Evolutionary conservation across 2,113 vertebrate species (phyloP).

Genomic region (Labrus mixtus): DNA sequence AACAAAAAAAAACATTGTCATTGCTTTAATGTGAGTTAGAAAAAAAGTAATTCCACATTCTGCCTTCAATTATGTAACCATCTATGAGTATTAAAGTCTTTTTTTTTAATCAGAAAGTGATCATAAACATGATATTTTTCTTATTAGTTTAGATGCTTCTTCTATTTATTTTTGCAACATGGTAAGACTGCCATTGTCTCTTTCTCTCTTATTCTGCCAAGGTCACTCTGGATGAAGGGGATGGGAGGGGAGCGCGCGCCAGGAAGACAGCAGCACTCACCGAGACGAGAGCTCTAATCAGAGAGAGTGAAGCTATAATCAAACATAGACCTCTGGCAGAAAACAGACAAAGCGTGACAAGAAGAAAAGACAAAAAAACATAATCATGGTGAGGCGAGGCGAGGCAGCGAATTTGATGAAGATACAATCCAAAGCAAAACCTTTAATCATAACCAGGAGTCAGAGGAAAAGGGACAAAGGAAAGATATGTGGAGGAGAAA

Average conservation of each 20-base stretch:
- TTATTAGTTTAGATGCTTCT: neutral
- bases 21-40: neutral
- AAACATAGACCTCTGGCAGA: conserved; percentile 42
- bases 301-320: conserved; percentile 66
- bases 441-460: conserved; percentile 39
- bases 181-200: conserved; percentile 24
- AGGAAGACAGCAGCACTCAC: conserved; percentile 47
- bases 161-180: conserved; percentile 14
- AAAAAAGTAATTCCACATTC: neutral
- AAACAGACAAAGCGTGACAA: conserved; percentile 49
- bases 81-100: no score
- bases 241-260: neutral
- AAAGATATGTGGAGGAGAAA: conserved; percentile 18
- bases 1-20: no score
- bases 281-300: conserved; percentile 64
- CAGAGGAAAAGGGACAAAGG: conserved; percentile 21
- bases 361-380: conserved; percentile 12
- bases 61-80: neutral
- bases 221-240: conserved; percentile 51
- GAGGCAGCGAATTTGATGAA: conserved; percentile 37
- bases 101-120: neutral
- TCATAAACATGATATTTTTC: neutral
- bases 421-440: conserved; percentile 43
- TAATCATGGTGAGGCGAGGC: conserved; percentile 21
- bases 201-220: conserved; percentile 51